Conservation (phyloP, 1,140 invertebrate genomes). For the Drosophila lowei region DNA sequence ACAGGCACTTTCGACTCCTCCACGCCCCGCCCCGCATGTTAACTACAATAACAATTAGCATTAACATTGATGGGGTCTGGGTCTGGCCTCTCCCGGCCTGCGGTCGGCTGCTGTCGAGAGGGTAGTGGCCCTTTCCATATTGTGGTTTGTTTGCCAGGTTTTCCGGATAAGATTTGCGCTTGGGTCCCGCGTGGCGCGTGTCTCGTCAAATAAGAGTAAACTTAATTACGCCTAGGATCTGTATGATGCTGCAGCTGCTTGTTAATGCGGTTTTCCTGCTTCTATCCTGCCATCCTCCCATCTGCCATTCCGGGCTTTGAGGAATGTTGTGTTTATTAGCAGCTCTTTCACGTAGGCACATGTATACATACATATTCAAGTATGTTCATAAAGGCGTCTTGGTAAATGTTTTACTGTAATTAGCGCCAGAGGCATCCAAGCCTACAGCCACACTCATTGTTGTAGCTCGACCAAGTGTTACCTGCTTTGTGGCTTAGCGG, state of each 20-base stretch:
- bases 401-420: slow-evolving; percentile 66
- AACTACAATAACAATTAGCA: slow-evolving; percentile 76
- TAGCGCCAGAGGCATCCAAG: slow-evolving; percentile 36
- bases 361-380: neutral
- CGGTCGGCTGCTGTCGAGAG: slow-evolving; percentile 2
- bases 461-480: slow-evolving; percentile 9
- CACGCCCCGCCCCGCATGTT: slow-evolving; percentile 4
- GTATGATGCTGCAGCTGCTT: slow-evolving; percentile 40
- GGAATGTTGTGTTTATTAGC: slow-evolving; percentile 55
- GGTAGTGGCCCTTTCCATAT: slow-evolving; percentile 4
- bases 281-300: neutral
- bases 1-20: slow-evolving; percentile 45
- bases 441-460: slow-evolving; percentile 18
- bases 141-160: slow-evolving; percentile 46
- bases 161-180: slow-evolving; percentile 51
- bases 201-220: slow-evolving; percentile 60
- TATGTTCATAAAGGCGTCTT: slow-evolving; percentile 31
- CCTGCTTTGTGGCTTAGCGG: slow-evolving; percentile 23
- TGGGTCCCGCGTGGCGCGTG: slow-evolving; percentile 16
- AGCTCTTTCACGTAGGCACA: slow-evolving; percentile 4
- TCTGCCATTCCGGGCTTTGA: neutral
- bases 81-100: too few relatives aligned
- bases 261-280: slow-evolving; percentile 55
- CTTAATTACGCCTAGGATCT: slow-evolving; percentile 65
- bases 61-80: slow-evolving; percentile 51